Evolutionary conservation across 2,888 invertebrate species (phyloP), one percentile per base, ranked within the genome.

Genomic region (Lampropteryx suffumata): DNA sequence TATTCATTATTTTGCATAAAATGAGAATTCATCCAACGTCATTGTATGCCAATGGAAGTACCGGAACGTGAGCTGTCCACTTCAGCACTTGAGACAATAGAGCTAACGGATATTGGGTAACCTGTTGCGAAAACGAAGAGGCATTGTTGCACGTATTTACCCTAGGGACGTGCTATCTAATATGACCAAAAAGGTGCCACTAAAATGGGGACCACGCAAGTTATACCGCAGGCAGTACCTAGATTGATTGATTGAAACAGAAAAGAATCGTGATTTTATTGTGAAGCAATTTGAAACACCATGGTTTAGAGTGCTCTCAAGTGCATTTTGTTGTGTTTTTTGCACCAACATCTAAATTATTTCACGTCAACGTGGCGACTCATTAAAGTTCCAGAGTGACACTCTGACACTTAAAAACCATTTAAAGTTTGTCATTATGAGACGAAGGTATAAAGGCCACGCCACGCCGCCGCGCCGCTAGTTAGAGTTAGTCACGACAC

Each of bases 51-150:
- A 36, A 41, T 45, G 11, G 21, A 29, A 24, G 35, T 36, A 37
- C 21, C 14, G 24, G 21, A 32, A 43, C 41, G 34, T 24, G 12
- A 42, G 36, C 13, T 12, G 42, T 42, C 32, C 43, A 33, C 35
- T 44, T 8, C 30, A 21, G 37, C 34, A 28, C 47, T 53, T 34
- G 50, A 63, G 42, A 61, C 62, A 65, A 61, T 62, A 59, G 58
- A 39, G 46, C 54, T 51, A 53, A 33, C 60, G 57, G 58, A 61
- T 52, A 40, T 56, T 57, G 40, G 48, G 55, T 42, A 58, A 63
- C 55, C 37, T 47, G 57, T 52, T 61, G 53, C 46, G n/a, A 32
- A 39, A 43, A 44, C 21, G 10, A 21, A 12, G 29, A 29, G 21
- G 24, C 37, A 45, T 32, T 46, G 30, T 41, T 36, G 26, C 36